Base-by-base conservation (phyloP, 2,113 vertebrate species). In the Cygnus atratus region DNA sequence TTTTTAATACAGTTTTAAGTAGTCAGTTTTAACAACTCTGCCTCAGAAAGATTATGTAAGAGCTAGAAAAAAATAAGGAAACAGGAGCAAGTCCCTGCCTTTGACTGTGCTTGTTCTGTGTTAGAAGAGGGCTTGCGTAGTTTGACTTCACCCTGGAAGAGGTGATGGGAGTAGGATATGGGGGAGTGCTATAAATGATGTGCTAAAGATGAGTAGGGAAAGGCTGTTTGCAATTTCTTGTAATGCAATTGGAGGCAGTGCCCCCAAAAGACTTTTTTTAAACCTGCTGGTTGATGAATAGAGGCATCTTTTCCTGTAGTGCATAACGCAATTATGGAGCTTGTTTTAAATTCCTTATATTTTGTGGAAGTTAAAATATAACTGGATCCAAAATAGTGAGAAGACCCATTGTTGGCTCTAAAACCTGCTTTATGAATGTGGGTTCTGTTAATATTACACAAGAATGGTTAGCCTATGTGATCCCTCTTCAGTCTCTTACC, bases 121-220 rank as follows among this genome's bases (percentile, higher is more conserved):
- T 39, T 25, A 28, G 62, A 79, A 83, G 13, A 76, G 3, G 0
- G 0, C 4, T 3, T 39, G 66, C 25, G 13, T 18, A 5, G 15
- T 77, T 80, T 80, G 48, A 24, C 11, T 39, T 88, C 6, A 55
- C 13, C 9, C 22, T 92, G 62, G 26, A 57, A 66, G 41, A 65
- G 41, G 31, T 18, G 16, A 3, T 11, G 31, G 37, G 6, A 4
- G 2, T 22, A 41, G 43, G 13, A 18, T 76, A 33, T 22, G 3
- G 8, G 11, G 22, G 29, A 35, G 33, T 57, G 13, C 29, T 35
- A 3, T 37, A 67, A 71, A 50, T 68, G 0, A 14, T 43, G 15
- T 8, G 7, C 9, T 37, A 61, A 77, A 59, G 31, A 54, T 39
- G 13, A 91, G 44, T n/a, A 78, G 41, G 26, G 44, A 74, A 80